phyloP scores from a whole-genome alignment of 2,113 vertebrate genomes.

The Mystacornis crossleyi region DNA sequence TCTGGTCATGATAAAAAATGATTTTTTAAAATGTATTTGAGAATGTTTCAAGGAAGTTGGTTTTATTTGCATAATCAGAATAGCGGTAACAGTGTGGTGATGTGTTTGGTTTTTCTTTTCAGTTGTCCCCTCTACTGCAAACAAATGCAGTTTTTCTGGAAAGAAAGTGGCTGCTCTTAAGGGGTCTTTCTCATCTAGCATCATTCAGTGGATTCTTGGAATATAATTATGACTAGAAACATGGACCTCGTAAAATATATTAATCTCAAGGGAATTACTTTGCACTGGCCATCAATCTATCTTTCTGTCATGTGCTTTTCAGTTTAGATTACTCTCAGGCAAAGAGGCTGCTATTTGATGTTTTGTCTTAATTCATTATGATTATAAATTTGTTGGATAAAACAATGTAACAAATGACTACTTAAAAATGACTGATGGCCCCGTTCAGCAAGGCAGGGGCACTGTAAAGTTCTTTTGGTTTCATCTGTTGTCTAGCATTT shows the following conservation, averaged over 20 bases:
- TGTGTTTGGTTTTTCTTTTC: not conserved
- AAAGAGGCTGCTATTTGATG: not conserved
- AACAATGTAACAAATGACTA: not conserved
- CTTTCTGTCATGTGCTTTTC: constrained; percentile 34
- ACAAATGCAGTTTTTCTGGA: not conserved
- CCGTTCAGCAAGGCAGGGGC: not conserved
- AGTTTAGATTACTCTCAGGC: constrained; percentile 9
- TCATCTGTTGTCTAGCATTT: not conserved
- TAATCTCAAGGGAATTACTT: constrained; percentile 7
- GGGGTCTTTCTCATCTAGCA: not conserved
- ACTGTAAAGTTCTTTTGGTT: not conserved
- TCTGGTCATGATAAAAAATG: not conserved
- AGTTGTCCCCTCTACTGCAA: not conserved
- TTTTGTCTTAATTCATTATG: constrained; percentile 42
- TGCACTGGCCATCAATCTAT: not conserved
- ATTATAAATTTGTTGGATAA: constrained; percentile 41
- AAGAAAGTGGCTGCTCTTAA: not conserved
- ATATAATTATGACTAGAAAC: not conserved
- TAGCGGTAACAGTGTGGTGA: not conserved
- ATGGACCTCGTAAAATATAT: constrained; percentile 1
- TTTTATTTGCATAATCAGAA: not conserved
- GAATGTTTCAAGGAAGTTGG: not conserved
- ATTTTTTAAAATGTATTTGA: not conserved
- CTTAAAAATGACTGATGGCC: constrained; percentile 38
- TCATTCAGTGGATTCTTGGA: not conserved